Evolutionary conservation across 2,797 vertebrate species (phyloP).

Genomic region (Myotis myotis): DNA sequence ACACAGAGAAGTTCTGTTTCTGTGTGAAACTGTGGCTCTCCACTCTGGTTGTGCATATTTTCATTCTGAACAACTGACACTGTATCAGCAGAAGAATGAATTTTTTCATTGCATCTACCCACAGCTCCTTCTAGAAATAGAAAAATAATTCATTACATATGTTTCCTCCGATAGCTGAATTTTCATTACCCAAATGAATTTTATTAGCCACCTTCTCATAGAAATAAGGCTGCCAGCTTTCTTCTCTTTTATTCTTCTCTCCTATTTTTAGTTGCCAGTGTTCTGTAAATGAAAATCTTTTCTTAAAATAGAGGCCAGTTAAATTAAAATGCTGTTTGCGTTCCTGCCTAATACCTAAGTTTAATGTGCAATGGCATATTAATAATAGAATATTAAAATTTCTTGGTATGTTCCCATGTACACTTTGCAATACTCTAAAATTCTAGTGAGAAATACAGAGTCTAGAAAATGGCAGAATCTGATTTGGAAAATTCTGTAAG

Average conservation of each 20-base stretch:
- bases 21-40: slow-evolving; percentile 62
- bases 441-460: background rate
- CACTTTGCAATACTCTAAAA: slow-evolving; percentile 9
- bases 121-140: slow-evolving; percentile 13
- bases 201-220: slow-evolving; percentile 26
- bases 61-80: slow-evolving; percentile 37
- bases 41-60: background rate
- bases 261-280: slow-evolving; percentile 4
- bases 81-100: slow-evolving; percentile 3
- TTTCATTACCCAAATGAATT: slow-evolving; percentile 24
- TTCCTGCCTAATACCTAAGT: background rate
- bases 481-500: slow-evolving; percentile 17
- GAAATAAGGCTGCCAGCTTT: background rate
- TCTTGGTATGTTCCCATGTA: background rate
- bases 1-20: slow-evolving; percentile 54
- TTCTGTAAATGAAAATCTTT: background rate
- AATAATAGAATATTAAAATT: slow-evolving; percentile 13
- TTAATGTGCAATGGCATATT: background rate
- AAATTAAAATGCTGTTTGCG: slow-evolving; percentile 46
- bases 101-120: background rate
- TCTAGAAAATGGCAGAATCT: slow-evolving; percentile 8
- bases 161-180: background rate
- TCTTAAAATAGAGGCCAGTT: slow-evolving; percentile 33
- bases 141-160: background rate
- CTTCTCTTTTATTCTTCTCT: background rate